phyloP scores from a whole-genome alignment of 2,797 vertebrate genomes.

The Kryptopterus vitreolus region DNA sequence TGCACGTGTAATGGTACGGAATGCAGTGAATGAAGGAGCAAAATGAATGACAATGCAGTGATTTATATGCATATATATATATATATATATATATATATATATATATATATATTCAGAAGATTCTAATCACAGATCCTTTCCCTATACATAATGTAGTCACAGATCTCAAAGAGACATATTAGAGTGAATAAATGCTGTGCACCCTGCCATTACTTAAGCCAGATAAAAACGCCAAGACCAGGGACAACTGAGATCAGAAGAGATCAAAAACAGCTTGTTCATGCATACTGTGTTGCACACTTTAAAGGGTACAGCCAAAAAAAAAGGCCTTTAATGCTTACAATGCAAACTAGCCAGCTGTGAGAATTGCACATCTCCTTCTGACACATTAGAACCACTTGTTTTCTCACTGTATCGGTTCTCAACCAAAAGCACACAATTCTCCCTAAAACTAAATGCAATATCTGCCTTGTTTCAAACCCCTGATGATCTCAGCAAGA shows the following conservation, averaged over 20 bases:
- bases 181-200: constrained; percentile 6
- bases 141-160: not conserved
- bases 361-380: not conserved
- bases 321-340: not conserved
- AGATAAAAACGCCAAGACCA: constrained; percentile 27
- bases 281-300: constrained; percentile 10
- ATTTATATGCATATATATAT: too few species aligned
- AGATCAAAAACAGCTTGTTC: constrained; percentile 42
- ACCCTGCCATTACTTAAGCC: constrained; percentile 10
- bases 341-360: not conserved
- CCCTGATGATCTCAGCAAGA: not conserved
- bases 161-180: constrained; percentile 9
- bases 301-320: not conserved
- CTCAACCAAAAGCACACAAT: not conserved
- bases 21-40: too few species aligned
- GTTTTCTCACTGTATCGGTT: not conserved
- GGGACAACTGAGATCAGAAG: not conserved
- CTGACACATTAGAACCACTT: not conserved
- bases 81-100: too few species aligned
- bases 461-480: not conserved
- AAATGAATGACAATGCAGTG: not conserved
- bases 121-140: not conserved
- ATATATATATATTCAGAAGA: not conserved
- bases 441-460: not conserved
- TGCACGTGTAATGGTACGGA: too few species aligned